Evolutionary conservation across 2,797 vertebrate species (phyloP), one percentile per base, ranked within the genome.

Genomic region (Pterois miles): DNA sequence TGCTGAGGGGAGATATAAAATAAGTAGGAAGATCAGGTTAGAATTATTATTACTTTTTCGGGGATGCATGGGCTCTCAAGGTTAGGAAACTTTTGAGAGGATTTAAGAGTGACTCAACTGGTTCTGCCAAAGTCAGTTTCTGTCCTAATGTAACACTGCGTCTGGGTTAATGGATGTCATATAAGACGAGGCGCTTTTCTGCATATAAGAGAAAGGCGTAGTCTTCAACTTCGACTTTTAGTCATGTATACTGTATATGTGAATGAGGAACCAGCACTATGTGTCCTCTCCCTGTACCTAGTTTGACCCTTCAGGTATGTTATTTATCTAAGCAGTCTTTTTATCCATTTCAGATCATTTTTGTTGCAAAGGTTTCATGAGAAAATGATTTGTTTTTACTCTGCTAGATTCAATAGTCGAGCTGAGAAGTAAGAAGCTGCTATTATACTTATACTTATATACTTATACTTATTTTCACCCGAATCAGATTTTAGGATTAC

Each of bases 1-100:
- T 98, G 96, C 96, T 94, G 96, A 97, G 97, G 96, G 96, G 97
- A 99, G 98, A 98, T 97, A 98, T 97, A 96, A 96, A 97, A 98
- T 96, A 98, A 98, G 96, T 96, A 96, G 94, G 96, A 97, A 98
- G 97, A 97, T 96, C 96, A 97, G 97, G 96, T 95, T 96, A 92
- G 95, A 96, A 96, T 96, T 96, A 96, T 95, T 96, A 96, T 94
- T 92, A 95, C 93, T 94, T 95, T 95, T 94, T 94, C 89, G 84
- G 80, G 83, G 90, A 92, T 90, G 90, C 91, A 83, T 79, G 85
- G 87, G 93, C 93, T 95, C 91, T 95, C 94, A 96, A 96, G 95
- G 95, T 96, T 95, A 95, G 92, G 80, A 95, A 95, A 96, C 91
- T 96, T 96, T 90, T 78, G 79, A 91, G 92, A 93, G 94, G 93